Conservation (phyloP, 2,888 invertebrate genomes). For the Clanis bilineata region DNA sequence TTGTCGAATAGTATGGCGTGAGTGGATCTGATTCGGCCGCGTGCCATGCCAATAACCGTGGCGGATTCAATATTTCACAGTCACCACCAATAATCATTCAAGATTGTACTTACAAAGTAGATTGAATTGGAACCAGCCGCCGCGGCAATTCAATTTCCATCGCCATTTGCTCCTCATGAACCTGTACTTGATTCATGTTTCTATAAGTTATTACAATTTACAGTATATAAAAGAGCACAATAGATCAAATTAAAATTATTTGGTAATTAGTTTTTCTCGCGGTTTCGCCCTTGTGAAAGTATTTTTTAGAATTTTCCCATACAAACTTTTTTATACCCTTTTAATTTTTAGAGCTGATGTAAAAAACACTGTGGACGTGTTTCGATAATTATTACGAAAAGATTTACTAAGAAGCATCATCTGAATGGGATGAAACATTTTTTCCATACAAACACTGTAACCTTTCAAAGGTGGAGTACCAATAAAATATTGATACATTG, state of each 20-base stretch:
- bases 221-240: neutral
- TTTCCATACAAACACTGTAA: too few relatives aligned
- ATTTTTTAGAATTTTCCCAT: too few relatives aligned
- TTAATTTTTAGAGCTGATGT: too few relatives aligned
- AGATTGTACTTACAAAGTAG: slow-evolving; percentile 62
- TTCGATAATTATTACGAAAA: too few relatives aligned
- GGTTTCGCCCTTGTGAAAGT: too few relatives aligned
- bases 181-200: neutral
- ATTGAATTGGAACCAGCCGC: slow-evolving; percentile 56
- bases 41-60: slow-evolving; percentile 63
- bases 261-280: too few relatives aligned
- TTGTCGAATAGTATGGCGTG: slow-evolving; percentile 43
- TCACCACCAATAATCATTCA: slow-evolving; percentile 68
- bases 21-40: slow-evolving; percentile 55
- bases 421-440: too few relatives aligned
- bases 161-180: slow-evolving; percentile 1
- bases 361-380: too few relatives aligned
- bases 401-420: too few relatives aligned
- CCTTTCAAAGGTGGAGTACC: too few relatives aligned
- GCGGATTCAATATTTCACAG: slow-evolving; percentile 74
- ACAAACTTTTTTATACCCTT: too few relatives aligned
- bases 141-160: slow-evolving; percentile 1
- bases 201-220: neutral
- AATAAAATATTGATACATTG: too few relatives aligned
- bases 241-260: neutral